Percentiles rank a stretch among this genome's conserved stretches.
phyloP scores from a whole-genome alignment of 2,797 vertebrate species.

The Babyrousa celebensis region DNA sequence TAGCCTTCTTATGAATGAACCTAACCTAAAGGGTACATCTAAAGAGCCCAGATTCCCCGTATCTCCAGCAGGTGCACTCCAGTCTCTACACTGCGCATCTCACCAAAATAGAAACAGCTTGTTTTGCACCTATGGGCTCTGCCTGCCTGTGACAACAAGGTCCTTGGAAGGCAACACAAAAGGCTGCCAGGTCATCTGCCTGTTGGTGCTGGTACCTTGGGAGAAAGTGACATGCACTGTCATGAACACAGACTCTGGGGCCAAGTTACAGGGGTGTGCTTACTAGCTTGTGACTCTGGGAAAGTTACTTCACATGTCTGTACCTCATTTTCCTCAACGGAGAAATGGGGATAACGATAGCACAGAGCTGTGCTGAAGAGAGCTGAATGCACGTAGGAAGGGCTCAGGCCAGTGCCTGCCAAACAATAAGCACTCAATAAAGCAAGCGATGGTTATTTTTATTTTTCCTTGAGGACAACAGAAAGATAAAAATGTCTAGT shows the following conservation, averaged over 20 bases:
- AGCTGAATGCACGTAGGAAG: background rate
- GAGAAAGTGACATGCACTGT: background rate
- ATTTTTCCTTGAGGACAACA: constrained; percentile 49
- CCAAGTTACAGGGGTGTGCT: background rate
- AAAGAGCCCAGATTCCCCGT: too few relatives aligned
- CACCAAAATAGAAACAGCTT: background rate
- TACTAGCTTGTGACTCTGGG: background rate
- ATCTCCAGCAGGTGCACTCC: fast-evolving
- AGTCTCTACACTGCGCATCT: background rate
- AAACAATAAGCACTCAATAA: background rate
- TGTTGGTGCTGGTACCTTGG: background rate
- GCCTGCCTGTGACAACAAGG: background rate
- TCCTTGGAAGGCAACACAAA: background rate
- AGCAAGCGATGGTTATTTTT: background rate
- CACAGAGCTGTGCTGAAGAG: background rate
- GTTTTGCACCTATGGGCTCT: background rate
- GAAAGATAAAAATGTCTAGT: background rate
- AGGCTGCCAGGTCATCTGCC: background rate
- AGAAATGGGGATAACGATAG: background rate
- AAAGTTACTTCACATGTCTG: background rate
- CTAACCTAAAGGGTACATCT: background rate
- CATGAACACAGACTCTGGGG: too few relatives aligned
- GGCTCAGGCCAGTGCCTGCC: background rate
- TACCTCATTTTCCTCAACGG: background rate
- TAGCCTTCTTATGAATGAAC: background rate